Evolutionary conservation across 1,140 invertebrate genomes (phyloP), one percentile per base, ranked within the genome.

Genomic region (Cydia strobilella): DNA sequence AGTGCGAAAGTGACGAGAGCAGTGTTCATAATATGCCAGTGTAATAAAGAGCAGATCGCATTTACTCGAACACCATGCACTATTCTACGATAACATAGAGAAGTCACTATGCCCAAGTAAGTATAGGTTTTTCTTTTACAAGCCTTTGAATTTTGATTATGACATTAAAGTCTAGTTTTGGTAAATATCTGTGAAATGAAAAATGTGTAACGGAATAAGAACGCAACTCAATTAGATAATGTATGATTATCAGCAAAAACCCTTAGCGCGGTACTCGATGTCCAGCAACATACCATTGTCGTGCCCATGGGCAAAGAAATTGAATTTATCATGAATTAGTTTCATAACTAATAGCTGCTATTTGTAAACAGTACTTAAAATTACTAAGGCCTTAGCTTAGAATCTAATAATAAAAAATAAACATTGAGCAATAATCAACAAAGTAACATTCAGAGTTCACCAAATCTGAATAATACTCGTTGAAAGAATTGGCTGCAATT

Each of bases 1-100:
- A 45, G 12, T 45, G 48, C 15, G n/a, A 66, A 63, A 76, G 75
- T 72, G 72, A 62, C 25, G 23, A 23, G n/a, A 25, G 39, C 63
- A 65, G 74, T 76, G 42, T 74, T 77, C 77, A 73, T 66, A 77
- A 39, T 10, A 39, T 23, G 54, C n/a, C 7, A 59, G 54, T 59
- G 18, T 59, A 59, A 59, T 59, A 12, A 20, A 59, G 23, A 7
- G 20, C 23, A 39, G n/a, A 69, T 69, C 27, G 23, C 65, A n/a
- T n/a, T 69, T 69, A 35, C 65, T 69, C 5, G n/a, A 10, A 27
- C 7, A 69, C 27, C 3, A 35, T 69, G 27, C 6, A 35, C 27
- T 69, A 10, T 18, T 39, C 65, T 69, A 69, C 27, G 65, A 35
- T n/a, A 10, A 0, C 65, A 18, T 69, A 69, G 65, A 35, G 6